These are phyloP conservation scores for Pachypanchax playfairii DNA, from an alignment of 2,113 vertebrate species.

Conservation along the genomic window DNA sequence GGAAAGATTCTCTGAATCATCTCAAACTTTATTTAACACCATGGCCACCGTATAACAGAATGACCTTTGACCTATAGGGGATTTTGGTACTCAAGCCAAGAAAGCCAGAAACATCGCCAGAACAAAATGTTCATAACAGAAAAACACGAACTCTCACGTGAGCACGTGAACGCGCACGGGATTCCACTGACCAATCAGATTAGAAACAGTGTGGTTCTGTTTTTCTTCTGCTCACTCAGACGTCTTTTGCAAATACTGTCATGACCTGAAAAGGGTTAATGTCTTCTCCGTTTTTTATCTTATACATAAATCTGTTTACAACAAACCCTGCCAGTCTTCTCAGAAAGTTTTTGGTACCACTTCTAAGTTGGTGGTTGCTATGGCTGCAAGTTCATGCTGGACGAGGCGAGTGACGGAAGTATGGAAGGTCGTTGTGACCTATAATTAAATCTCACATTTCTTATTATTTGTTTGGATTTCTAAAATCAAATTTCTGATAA, in stretches of 20 bases:
- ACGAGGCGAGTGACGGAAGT: conserved; percentile 70
- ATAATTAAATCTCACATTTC: too few relatives aligned
- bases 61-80: conserved; percentile 6
- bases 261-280: too few relatives aligned
- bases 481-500: too few relatives aligned
- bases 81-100: conserved; percentile 6
- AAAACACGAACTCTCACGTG: conserved; percentile 53
- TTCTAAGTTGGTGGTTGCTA: conserved; percentile 70
- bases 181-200: conserved; percentile 61
- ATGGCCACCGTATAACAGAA: not conserved
- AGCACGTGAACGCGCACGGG: conserved; percentile 53
- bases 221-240: not conserved
- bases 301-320: not conserved
- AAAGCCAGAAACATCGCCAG: too few relatives aligned
- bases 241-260: not conserved
- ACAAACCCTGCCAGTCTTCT: not conserved
- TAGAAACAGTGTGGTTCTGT: not conserved
- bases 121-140: conserved; percentile 69
- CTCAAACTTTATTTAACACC: not conserved
- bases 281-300: not conserved
- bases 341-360: conserved; percentile 18
- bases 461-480: too few relatives aligned
- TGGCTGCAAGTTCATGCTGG: conserved; percentile 70
- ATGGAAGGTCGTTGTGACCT: not conserved
- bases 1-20: too few relatives aligned